phyloP scores from a whole-genome alignment of 2,888 invertebrate species.

The Isotomurus palustris region DNA sequence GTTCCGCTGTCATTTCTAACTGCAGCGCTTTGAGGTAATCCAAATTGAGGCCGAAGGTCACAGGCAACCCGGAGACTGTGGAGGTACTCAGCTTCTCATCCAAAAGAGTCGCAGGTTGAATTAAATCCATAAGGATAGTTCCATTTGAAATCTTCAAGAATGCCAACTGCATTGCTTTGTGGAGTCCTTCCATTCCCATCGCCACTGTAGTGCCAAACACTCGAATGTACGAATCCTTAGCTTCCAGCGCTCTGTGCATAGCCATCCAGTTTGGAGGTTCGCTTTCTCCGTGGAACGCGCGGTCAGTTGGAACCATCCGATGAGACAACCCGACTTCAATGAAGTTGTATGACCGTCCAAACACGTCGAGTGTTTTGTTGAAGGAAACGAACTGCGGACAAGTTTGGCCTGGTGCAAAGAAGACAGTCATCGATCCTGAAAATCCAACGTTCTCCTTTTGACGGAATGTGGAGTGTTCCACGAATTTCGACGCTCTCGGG shows the following conservation, averaged over 20 bases:
- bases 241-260: background rate
- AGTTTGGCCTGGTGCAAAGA: constrained; percentile 1
- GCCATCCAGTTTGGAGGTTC: background rate
- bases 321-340: constrained; percentile 12
- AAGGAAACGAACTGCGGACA: constrained; percentile 9
- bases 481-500: background rate
- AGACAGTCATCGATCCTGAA: constrained; percentile 3
- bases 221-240: constrained; percentile 18
- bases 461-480: constrained; percentile 19
- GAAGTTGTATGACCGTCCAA: constrained; percentile 23
- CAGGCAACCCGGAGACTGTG: constrained; percentile 18
- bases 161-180: background rate
- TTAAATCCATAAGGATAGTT: constrained; percentile 6
- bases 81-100: constrained; percentile 11
- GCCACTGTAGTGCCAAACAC: constrained; percentile 15
- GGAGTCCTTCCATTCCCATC: constrained; percentile 14
- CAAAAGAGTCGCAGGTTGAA: constrained; percentile 3
- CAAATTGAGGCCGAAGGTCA: background rate
- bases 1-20: background rate
- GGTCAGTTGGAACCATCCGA: background rate
- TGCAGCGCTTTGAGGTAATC: background rate
- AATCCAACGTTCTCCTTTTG: constrained; percentile 15
- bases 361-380: constrained; percentile 15
- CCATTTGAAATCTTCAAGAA: background rate
- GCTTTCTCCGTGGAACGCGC: background rate